Base-by-base conservation (phyloP, 2,888 invertebrate species). In the Endomychus coccineus region DNA sequence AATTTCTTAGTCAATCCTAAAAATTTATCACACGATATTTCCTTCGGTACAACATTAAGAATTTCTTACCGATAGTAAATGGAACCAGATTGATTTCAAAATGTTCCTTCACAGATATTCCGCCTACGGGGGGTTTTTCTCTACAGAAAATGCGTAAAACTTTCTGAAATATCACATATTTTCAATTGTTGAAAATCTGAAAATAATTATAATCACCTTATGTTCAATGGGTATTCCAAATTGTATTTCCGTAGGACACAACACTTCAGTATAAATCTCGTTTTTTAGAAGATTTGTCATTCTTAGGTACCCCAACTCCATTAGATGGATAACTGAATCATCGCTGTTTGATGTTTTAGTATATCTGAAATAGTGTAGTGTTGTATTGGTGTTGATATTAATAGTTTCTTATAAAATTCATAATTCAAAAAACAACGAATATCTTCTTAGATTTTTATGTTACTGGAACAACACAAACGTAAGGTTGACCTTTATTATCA, bases 71-170 rank as follows among this genome's bases (percentile, higher is more conserved):
- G 56, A 90, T 89, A 1, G 86, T 83, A 42, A 97, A 77, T 5
- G 97, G 96, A 9, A 92, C 90, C 25, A 97, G 85, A 68, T 96
- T 96, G 46, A 97, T 92, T 71, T 98, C 98, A 64, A 99, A 95
- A 68, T 96, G 95, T 61, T 98, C 97, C 64, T 97, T 98, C 9
- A 98, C 92, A 0, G 94, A 88, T 51, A 98, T 98, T 2, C 98
- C 98, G n/a, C 95, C 96, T 4, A 97, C 97, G 0, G 94, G 95
- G 27, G 92, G 90, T 48, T 88, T 84, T 68, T 97, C 97, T 40
- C 95, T 76, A 52, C 97, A 96, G 67, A 95, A 91, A 28, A 98
- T 86, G 44, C 97, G 76, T 45, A 98, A 68, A 12, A 95, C 90
- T 56, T 92, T 80, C 69, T 68, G 64, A 46, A 59, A 58, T 11